phyloP scores from a whole-genome alignment of 2,113 vertebrate species.

The Heterochromis multidens region DNA sequence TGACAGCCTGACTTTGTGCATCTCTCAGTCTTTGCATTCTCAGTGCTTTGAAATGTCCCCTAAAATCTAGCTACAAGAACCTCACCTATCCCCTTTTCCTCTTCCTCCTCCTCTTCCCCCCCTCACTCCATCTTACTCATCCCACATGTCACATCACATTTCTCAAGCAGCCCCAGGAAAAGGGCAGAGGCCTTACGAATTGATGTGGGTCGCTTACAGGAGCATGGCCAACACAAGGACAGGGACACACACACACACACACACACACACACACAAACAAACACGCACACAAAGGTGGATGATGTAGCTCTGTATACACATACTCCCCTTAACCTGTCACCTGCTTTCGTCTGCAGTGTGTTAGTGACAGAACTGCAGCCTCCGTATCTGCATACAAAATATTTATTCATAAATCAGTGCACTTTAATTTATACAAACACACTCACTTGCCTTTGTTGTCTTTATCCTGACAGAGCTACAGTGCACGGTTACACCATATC shows the following conservation, averaged over 20 bases:
- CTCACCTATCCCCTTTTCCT: conserved; percentile 10
- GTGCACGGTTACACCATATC: conserved; percentile 5
- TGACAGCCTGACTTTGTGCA: background rate
- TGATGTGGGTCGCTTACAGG: conserved; percentile 56
- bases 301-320: conserved; percentile 12
- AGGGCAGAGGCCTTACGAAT: conserved; percentile 68
- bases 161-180: conserved; percentile 60
- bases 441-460: background rate
- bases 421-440: background rate
- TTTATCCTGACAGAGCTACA: background rate
- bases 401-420: background rate
- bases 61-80: conserved; percentile 29
- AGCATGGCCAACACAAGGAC: conserved; percentile 51
- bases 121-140: conserved; percentile 51
- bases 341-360: background rate
- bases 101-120: background rate
- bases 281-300: conserved; percentile 1
- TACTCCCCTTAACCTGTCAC: conserved; percentile 49
- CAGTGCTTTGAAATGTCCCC: conserved; percentile 32
- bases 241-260: background rate
- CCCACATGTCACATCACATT: conserved; percentile 74
- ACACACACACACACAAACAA: background rate
- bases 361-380: background rate
- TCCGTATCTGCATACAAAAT: background rate
- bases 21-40: background rate